phyloP scores from a whole-genome alignment of 2,113 vertebrate genomes.

The Leptodactylus fuscus region DNA sequence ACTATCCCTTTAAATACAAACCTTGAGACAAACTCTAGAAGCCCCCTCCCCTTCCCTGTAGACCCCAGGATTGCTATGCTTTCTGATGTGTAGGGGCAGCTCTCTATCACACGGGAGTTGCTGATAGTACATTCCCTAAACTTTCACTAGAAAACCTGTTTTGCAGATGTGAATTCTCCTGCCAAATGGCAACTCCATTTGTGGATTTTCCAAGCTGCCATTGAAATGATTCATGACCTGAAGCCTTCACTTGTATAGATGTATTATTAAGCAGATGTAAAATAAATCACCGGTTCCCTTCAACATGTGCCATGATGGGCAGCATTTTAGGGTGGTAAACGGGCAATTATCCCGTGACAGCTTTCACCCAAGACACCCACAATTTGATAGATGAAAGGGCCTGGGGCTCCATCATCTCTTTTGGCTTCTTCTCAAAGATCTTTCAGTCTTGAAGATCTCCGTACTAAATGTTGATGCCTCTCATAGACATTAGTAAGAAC shows the following conservation, averaged over 20 bases:
- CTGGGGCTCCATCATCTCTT: background rate
- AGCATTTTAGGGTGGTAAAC: background rate
- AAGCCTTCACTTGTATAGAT: background rate
- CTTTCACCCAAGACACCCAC: background rate
- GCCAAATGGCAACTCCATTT: background rate
- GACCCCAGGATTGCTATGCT: too few relatives aligned
- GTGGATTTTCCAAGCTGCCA: background rate
- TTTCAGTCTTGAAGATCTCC: background rate
- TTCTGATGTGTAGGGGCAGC: too few relatives aligned
- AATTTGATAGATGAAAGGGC: too few relatives aligned
- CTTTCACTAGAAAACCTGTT: background rate
- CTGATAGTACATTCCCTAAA: background rate
- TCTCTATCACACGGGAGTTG: too few relatives aligned
- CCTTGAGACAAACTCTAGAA: too few relatives aligned
- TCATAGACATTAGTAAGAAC: background rate
- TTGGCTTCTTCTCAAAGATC: background rate
- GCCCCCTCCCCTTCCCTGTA: too few relatives aligned
- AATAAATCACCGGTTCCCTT: background rate
- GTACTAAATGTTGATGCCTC: background rate
- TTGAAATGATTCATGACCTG: background rate
- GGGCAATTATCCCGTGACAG: background rate
- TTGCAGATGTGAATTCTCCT: background rate
- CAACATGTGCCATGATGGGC: background rate
- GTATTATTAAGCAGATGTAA: slow-evolving; percentile 11
- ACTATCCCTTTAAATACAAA: too few relatives aligned